phyloP scores from a whole-genome alignment of 2,113 vertebrate genomes.

The Symphodus melops region DNA sequence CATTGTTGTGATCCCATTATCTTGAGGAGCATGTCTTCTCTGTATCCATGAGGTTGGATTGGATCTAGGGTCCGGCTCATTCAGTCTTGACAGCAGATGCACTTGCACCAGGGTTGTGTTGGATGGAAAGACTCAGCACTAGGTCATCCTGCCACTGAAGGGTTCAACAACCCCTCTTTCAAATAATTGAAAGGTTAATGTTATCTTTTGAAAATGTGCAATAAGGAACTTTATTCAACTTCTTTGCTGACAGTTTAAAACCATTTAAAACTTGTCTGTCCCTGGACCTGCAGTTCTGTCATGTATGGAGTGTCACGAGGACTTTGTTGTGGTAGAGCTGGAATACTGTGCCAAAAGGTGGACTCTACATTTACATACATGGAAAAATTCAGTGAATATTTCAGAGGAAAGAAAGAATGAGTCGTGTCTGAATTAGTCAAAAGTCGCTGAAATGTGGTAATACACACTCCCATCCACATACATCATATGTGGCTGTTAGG shows the following conservation, averaged over 20 bases:
- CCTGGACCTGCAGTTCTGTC: background rate
- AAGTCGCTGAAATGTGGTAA: too few species aligned
- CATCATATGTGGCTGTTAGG: too few species aligned
- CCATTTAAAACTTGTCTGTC: background rate
- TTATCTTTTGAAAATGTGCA: background rate
- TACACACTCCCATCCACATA: too few species aligned
- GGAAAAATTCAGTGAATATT: too few species aligned
- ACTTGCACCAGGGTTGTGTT: constrained; percentile 4
- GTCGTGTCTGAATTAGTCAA: too few species aligned
- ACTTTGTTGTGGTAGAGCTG: too few species aligned
- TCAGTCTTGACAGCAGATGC: constrained; percentile 22
- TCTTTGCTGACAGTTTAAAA: background rate
- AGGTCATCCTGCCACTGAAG: background rate
- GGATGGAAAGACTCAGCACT: background rate
- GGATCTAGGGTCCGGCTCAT: background rate
- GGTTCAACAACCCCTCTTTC: background rate
- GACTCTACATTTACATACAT: too few species aligned
- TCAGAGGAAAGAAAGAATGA: too few species aligned
- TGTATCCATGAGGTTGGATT: background rate
- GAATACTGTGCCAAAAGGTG: too few species aligned
- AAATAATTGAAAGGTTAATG: background rate
- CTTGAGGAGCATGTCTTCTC: background rate
- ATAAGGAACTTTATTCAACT: background rate
- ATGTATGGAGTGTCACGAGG: background rate
- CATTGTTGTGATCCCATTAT: background rate